These are phyloP conservation scores for Alca torda DNA, from an alignment of 2,797 vertebrate genomes.

Conservation along the genomic window DNA sequence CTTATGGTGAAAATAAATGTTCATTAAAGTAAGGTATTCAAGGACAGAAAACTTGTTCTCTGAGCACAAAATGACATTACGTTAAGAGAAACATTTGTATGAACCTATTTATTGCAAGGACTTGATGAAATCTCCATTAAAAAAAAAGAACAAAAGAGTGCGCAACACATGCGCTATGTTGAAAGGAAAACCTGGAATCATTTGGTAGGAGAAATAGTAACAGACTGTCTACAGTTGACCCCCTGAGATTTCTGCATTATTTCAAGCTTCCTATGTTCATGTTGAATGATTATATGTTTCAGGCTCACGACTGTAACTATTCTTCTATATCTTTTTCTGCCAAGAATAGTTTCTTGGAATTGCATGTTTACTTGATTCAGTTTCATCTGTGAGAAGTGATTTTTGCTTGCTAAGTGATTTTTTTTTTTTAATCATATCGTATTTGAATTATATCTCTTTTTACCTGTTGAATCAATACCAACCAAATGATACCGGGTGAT, in stretches of 20 bases:
- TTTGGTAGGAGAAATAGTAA: neutral
- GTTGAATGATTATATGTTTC: neutral
- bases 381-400: neutral
- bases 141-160: neutral
- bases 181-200: neutral
- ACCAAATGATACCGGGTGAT: neutral
- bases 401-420: neutral
- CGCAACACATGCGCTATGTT: neutral
- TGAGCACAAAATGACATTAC: neutral
- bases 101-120: neutral
- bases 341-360: neutral
- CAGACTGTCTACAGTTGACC: fast-evolving
- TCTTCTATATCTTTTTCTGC: neutral
- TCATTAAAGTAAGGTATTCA: neutral
- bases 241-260: neutral
- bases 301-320: neutral
- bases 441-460: neutral
- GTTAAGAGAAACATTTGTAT: neutral
- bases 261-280: neutral
- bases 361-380: neutral
- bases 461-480: neutral
- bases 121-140: neutral
- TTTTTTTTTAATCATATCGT: neutral
- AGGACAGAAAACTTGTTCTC: neutral
- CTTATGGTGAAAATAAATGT: neutral